Conservation (phyloP, 1,140 invertebrate species). For the Planococcus citri region DNA sequence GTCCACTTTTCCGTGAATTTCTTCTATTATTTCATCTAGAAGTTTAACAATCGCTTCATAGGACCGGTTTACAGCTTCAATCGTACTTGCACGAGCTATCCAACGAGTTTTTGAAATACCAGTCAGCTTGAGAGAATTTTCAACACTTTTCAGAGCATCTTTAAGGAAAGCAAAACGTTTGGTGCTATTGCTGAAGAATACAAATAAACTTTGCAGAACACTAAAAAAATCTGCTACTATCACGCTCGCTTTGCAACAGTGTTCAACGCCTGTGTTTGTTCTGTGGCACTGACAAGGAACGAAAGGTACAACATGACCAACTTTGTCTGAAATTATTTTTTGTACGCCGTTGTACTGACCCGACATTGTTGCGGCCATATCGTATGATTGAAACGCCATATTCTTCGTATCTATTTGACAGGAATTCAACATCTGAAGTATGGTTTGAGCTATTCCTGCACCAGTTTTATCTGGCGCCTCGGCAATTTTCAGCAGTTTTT, state of each 20-base stretch:
- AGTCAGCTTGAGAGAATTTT: conserved; percentile 2
- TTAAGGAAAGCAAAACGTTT: conserved; percentile 16
- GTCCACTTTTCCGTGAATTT: conserved; percentile 1
- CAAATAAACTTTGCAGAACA: conserved; percentile 13
- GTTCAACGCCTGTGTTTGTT: conserved; percentile 13
- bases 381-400: conserved; percentile 21
- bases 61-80: conserved; percentile 12
- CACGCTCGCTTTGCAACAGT: conserved; percentile 14
- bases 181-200: conserved; percentile 2
- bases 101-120: conserved; percentile 21
- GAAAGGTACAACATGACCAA: conserved; percentile 17
- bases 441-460: conserved; percentile 9
- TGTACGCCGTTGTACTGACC: conserved; percentile 8
- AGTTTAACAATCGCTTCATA: conserved; percentile 10
- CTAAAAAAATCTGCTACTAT: conserved; percentile 17
- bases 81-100: conserved; percentile 12
- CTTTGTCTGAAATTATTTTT: conserved; percentile 12
- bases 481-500: background rate
- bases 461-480: conserved; percentile 17
- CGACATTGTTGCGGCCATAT: conserved; percentile 11
- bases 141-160: conserved; percentile 9
- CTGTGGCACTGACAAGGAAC: conserved; percentile 21
- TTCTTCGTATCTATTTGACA: conserved; percentile 14
- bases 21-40: conserved; percentile 19
- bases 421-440: conserved; percentile 12